phyloP scores from a whole-genome alignment of 1,140 invertebrate species.

The Asobara japonica region DNA sequence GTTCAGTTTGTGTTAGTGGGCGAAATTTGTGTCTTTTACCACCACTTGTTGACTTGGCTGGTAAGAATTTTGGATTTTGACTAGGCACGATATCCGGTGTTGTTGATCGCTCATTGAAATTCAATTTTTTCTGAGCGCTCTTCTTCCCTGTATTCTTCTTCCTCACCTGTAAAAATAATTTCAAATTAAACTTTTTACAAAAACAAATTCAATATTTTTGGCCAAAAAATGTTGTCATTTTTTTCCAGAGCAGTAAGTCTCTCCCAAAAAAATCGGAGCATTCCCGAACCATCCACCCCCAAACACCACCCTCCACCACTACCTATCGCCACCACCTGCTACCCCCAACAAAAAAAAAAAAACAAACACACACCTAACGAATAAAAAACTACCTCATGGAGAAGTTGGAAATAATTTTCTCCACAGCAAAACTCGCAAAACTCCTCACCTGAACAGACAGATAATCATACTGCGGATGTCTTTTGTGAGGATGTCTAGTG shows the following conservation, averaged over 20 bases:
- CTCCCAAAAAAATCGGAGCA: background rate
- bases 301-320: background rate
- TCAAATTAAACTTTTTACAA: too few relatives aligned
- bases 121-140: slow-evolving; percentile 12
- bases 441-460: slow-evolving; percentile 36
- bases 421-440: background rate
- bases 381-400: background rate
- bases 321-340: background rate
- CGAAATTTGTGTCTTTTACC: slow-evolving; percentile 65
- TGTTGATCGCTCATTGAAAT: slow-evolving; percentile 26
- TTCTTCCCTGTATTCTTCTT: slow-evolving; percentile 46
- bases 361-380: too few relatives aligned
- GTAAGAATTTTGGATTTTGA: slow-evolving; percentile 43
- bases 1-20: slow-evolving; percentile 62
- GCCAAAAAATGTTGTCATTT: background rate
- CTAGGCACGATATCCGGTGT: slow-evolving; percentile 45
- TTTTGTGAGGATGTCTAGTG: slow-evolving; percentile 18
- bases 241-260: background rate
- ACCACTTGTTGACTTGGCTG: slow-evolving; percentile 58
- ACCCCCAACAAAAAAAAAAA: background rate
- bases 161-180: slow-evolving; percentile 37
- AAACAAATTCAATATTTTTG: too few relatives aligned
- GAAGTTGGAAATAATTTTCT: background rate
- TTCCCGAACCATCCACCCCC: background rate
- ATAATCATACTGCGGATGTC: slow-evolving; percentile 36